These are phyloP conservation scores for Microchirus variegatus DNA, from an alignment of 2,797 vertebrate genomes.

Conservation along the genomic window DNA sequence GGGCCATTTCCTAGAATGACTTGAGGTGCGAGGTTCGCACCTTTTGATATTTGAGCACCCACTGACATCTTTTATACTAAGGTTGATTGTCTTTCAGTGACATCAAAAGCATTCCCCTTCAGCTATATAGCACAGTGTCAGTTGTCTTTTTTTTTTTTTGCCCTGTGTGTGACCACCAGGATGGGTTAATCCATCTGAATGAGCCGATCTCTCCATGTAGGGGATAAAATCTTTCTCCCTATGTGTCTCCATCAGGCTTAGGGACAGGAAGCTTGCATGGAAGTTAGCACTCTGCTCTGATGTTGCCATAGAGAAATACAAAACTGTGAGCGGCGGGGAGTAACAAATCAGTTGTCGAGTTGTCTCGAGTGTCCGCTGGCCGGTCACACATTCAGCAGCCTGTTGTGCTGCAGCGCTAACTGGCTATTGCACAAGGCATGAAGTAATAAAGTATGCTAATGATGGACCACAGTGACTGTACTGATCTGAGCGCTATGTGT, in stretches of 20 bases:
- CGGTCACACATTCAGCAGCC: slow-evolving; percentile 32
- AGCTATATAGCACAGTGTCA: slow-evolving; percentile 15
- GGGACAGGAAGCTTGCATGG: slow-evolving; percentile 56
- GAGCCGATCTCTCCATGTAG: slow-evolving; percentile 54
- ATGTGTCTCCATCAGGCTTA: slow-evolving; percentile 47
- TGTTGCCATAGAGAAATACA: slow-evolving; percentile 67
- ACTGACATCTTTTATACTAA: slow-evolving; percentile 50
- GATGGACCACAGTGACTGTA: slow-evolving; percentile 23
- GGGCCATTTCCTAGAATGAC: slow-evolving; percentile 58
- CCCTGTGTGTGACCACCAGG: slow-evolving; percentile 50
- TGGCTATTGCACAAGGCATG: slow-evolving; percentile 25
- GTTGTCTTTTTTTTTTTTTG: slow-evolving; percentile 48
- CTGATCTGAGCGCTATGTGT: slow-evolving; percentile 19
- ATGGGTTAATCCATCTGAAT: slow-evolving; percentile 66
- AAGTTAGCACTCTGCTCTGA: slow-evolving; percentile 29
- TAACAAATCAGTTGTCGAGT: slow-evolving; percentile 27
- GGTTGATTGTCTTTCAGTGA: slow-evolving; percentile 50
- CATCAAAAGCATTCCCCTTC: slow-evolving; percentile 66
- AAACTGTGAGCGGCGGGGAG: slow-evolving; percentile 39
- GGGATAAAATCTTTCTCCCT: slow-evolving; percentile 46
- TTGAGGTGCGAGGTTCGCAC: slow-evolving; percentile 54
- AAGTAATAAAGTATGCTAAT: slow-evolving; percentile 34
- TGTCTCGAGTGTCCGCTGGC: slow-evolving; percentile 32
- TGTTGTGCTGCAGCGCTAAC: slow-evolving; percentile 38
- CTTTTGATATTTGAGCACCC: slow-evolving; percentile 69